Percentiles rank a stretch among this genome's conserved stretches.
Conservation (phyloP, 1,140 invertebrate genomes). For the Rhyzopertha dominica region DNA sequence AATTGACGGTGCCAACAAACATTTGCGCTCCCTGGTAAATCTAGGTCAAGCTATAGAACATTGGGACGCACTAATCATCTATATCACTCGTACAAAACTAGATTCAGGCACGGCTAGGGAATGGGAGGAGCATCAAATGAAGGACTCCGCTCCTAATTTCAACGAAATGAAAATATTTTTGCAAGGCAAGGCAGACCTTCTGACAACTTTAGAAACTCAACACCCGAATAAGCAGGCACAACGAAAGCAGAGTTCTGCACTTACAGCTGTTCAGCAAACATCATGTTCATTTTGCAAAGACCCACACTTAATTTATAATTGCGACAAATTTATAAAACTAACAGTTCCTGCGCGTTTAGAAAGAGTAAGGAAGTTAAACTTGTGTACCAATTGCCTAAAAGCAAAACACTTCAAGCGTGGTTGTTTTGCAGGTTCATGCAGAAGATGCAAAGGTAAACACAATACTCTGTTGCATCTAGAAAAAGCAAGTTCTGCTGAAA, state of each 20-base stretch:
- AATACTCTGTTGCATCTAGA: constrained; percentile 10
- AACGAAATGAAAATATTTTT: constrained; percentile 4
- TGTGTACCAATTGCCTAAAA: constrained; percentile 12
- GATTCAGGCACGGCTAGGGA: constrained; percentile 16
- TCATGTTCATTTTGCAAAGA: constrained; percentile 4
- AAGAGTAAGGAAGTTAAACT: constrained; percentile 3
- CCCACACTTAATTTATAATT: constrained; percentile 5
- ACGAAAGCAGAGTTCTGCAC: no score
- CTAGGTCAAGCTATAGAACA: constrained; percentile 19
- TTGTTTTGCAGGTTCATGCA: constrained; percentile 1
- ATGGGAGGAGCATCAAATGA: constrained; percentile 14
- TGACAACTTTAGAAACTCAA: constrained; percentile 3
- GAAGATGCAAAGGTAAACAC: constrained; percentile 9
- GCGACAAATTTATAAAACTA: constrained; percentile 6
- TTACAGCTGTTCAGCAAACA: neutral
- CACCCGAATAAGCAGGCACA: neutral
- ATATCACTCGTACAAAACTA: constrained; percentile 18
- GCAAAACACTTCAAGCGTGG: neutral
- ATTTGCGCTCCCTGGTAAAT: constrained; percentile 20
- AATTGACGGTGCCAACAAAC: constrained; percentile 18
- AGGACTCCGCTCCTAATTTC: neutral
- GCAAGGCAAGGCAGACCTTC: neutral
- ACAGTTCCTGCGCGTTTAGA: neutral
- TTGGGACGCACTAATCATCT: constrained; percentile 26
- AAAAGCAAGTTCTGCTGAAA: neutral